Evolutionary conservation across 2,888 invertebrate species (phyloP), one percentile per base, ranked within the genome.

Genomic region (Chrysolina haemoptera): DNA sequence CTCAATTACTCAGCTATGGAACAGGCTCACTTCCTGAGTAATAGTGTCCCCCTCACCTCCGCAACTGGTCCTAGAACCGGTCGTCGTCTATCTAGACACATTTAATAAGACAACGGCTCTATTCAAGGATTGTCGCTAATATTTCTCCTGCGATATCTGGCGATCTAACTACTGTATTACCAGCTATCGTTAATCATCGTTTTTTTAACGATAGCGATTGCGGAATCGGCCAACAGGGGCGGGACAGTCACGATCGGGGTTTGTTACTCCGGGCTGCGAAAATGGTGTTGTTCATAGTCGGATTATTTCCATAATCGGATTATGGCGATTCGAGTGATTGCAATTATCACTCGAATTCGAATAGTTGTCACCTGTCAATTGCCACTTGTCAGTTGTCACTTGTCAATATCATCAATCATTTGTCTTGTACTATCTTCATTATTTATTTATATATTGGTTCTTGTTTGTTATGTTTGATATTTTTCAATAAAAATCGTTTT

Each of bases 121-220:
- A 85, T 85, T 85, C 84, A 84, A 81, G 81, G 80, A 84, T 82
- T 84, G 85, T 85, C 83, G 82, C 82, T 84, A 85, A 85, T 85
- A 84, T 83, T 84, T 85, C 82, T 82, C 78, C 81, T 78, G 76
- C 74, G 80, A 80, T 82, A 85, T 85, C 84, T 82, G 74, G 72
- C 78, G 81, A 85, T 85, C 85, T 84, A 83, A 84, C 85, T 85
- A 84, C 84, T 83, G 84, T 83, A 82, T 83, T 84, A 83, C 83
- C 77, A 75, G 74, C 79, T 79, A 82, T 84, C 84, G 84, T 67
- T 67, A 53, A 53, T 67, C 67, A 67, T 67, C 41, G 55, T 35
- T 67, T n/a, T 67, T 67, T 85, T 85, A 84, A 81, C 78, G 76
- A 75, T 74, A 71, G 72, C 55, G 72, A 80, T 84, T 84, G 78